phyloP scores from a whole-genome alignment of 2,113 vertebrate genomes.

The Plotosus lineatus region DNA sequence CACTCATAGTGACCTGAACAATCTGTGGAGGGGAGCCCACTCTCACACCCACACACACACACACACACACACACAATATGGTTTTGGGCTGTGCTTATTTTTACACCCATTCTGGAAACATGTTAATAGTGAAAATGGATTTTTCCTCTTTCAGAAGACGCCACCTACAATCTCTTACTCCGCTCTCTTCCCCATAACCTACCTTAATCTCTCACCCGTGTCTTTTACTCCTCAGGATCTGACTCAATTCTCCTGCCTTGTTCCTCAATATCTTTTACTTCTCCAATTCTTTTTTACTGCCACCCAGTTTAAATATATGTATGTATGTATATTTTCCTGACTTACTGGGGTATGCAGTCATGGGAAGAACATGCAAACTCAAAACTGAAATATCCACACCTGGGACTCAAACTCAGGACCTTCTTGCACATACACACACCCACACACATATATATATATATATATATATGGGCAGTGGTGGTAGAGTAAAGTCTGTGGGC shows the following conservation, averaged over 20 bases:
- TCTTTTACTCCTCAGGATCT: neutral
- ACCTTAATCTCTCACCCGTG: neutral
- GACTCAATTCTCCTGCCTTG: neutral
- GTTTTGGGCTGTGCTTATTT: conserved; percentile 49
- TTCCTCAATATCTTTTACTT: too few species aligned
- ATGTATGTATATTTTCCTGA: too few species aligned
- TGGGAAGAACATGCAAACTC: too few species aligned
- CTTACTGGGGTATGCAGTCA: too few species aligned
- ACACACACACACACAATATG: conserved; percentile 24
- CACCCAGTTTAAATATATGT: too few species aligned
- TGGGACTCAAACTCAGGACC: too few species aligned
- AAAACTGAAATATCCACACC: too few species aligned
- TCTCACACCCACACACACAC: conserved; percentile 28
- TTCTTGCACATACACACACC: too few species aligned
- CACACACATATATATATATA: too few species aligned
- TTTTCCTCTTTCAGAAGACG: conserved; percentile 9
- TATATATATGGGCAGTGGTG: too few species aligned
- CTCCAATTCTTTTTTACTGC: too few species aligned
- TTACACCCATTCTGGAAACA: conserved; percentile 43
- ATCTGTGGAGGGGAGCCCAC: conserved; percentile 47
- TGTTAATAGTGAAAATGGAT: conserved; percentile 19
- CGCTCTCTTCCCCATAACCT: neutral
- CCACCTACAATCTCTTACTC: neutral
- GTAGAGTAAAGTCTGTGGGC: too few species aligned
- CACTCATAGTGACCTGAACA: conserved; percentile 49